A percentile compares a stretch with the other conserved stretches of the same genome.
phyloP scores from a whole-genome alignment of 2,888 invertebrate genomes.

The Cheilosia pagana region DNA sequence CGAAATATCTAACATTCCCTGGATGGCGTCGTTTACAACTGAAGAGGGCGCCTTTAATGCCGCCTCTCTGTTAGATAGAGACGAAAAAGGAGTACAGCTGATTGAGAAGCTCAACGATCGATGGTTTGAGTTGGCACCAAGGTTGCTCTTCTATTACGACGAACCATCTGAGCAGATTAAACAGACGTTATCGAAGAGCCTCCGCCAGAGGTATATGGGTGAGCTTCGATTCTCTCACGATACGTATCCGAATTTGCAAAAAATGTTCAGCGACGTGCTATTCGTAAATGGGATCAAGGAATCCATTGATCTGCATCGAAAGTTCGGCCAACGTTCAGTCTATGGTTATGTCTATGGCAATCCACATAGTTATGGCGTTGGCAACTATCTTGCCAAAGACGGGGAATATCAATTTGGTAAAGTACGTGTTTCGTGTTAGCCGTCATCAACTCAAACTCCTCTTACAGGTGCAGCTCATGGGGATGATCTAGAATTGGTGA shows the following conservation, averaged over 20 bases:
- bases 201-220: slow-evolving; percentile 85
- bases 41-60: slow-evolving; percentile 90
- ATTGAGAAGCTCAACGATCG: slow-evolving; percentile 83
- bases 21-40: slow-evolving; percentile 87
- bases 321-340: slow-evolving; percentile 85
- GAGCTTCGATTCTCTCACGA: slow-evolving; percentile 84
- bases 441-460: neutral
- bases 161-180: slow-evolving; percentile 14
- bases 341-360: slow-evolving; percentile 87
- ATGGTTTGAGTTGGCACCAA: slow-evolving; percentile 86
- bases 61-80: slow-evolving; percentile 83
- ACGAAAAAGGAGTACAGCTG: slow-evolving; percentile 78
- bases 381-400: slow-evolving; percentile 84
- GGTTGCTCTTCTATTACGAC: slow-evolving; percentile 86
- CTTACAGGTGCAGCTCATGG: slow-evolving; percentile 58
- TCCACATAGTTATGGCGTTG: slow-evolving; percentile 85
- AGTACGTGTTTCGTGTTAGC: slow-evolving; percentile 44
- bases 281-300: slow-evolving; percentile 86
- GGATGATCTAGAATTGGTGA: slow-evolving; percentile 48
- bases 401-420: slow-evolving; percentile 84
- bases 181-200: slow-evolving; percentile 81
- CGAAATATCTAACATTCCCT: slow-evolving; percentile 86
- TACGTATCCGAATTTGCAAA: slow-evolving; percentile 79
- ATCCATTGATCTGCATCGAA: slow-evolving; percentile 86
- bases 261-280: slow-evolving; percentile 87